Conservation (phyloP, 2,888 invertebrate species). For the Chorisops tibialis region DNA sequence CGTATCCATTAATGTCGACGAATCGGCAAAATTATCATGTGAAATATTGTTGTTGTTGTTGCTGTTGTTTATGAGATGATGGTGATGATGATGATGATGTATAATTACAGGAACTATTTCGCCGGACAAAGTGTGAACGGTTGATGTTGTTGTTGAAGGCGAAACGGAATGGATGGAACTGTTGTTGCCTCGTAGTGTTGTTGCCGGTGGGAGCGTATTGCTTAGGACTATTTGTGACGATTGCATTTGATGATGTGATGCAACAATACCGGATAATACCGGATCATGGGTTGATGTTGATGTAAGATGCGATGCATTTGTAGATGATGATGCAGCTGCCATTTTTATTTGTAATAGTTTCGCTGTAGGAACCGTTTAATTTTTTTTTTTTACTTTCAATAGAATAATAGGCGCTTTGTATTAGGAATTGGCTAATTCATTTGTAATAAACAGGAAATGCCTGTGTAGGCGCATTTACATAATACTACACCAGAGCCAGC, state of each 20-base stretch:
- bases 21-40: conserved; percentile 12
- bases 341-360: conserved; percentile 17
- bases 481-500: no score
- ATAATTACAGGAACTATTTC: conserved; percentile 17
- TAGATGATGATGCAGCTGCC: conserved; percentile 29
- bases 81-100: conserved; percentile 5
- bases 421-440: no score
- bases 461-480: no score
- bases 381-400: no score
- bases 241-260: conserved; percentile 3
- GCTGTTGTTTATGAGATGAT: no score
- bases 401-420: no score
- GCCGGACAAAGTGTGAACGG: conserved; percentile 4
- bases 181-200: conserved; percentile 22
- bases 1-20: conserved; percentile 8
- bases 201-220: conserved; percentile 24
- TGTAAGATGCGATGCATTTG: conserved; percentile 8
- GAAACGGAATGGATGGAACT: conserved; percentile 10
- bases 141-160: not conserved
- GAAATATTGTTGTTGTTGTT: not conserved
- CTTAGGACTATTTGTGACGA: conserved; percentile 13
- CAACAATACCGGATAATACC: conserved; percentile 4
- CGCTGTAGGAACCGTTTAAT: no score
- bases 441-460: no score
- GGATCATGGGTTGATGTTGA: conserved; percentile 19